Conservation (phyloP, 2,888 invertebrate species). For the Chelonus formosanus region DNA sequence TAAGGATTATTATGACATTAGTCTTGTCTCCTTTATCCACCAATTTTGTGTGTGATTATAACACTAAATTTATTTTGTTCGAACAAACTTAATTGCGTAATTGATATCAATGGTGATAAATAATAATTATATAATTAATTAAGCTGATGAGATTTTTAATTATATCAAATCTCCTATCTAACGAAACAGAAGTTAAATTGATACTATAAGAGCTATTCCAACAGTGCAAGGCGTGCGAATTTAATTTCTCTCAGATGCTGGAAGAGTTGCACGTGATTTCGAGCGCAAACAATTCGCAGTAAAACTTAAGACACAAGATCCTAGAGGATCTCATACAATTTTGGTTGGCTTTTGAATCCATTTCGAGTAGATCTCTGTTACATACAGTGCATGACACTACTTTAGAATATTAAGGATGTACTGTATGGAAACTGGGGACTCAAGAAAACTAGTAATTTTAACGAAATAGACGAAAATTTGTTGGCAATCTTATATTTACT, state of each 20-base stretch:
- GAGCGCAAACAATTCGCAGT: slow-evolving; percentile 36
- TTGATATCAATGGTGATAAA: no score
- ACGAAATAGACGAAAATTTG: neutral
- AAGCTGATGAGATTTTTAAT: neutral
- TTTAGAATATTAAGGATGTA: no score
- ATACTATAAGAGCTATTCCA: neutral
- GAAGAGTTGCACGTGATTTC: slow-evolving; percentile 22
- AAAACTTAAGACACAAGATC: slow-evolving; percentile 28
- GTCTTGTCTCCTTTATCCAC: slow-evolving; percentile 18
- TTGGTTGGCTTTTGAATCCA: no score
- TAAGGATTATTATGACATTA: slow-evolving; percentile 15
- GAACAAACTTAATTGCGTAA: neutral
- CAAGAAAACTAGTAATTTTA: neutral
- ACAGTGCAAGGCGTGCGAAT: slow-evolving; percentile 11
- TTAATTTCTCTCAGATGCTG: slow-evolving; percentile 20
- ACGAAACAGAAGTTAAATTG: slow-evolving; percentile 1
- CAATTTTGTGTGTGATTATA: slow-evolving; percentile 6
- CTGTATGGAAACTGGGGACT: no score
- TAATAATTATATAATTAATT: no score
- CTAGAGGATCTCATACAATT: neutral
- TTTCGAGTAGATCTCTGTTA: no score
- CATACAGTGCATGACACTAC: no score
- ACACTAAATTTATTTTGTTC: slow-evolving; percentile 4
- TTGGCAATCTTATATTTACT: neutral
- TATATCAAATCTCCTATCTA: neutral